Evolutionary conservation across 2,113 vertebrate genomes (phyloP), one percentile per base, ranked within the genome.

Genomic region (Oreotrochilus melanogaster): DNA sequence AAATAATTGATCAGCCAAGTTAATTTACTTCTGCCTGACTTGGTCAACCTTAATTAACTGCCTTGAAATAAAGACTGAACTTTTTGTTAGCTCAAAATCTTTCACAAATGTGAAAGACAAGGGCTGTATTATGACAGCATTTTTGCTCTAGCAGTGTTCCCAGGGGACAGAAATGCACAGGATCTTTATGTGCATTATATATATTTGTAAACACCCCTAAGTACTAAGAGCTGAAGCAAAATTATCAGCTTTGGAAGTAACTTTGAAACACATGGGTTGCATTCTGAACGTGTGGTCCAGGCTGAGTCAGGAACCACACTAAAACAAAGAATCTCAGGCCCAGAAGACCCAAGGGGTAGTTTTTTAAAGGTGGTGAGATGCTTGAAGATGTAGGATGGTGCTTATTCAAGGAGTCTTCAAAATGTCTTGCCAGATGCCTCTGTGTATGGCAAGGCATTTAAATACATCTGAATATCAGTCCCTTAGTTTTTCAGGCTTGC

Each of bases 1-100:
- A 99, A 99, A 99, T 99, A 99, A 99, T 99, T 99, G 99, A 99
- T 99, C 98, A 98, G 98, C 98, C 98, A 98, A 98, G 98, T 99
- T 99, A 99, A 99, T 99, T 99, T 97, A 98, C 99, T 99, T 99
- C 98, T 99, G 98, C 98, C 98, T 98, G 98, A 98, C 98, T 99
- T 98, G 98, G 98, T 99, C 99, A 98, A 97, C 98, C 97, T 98
- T 99, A 99, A 99, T 99, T 99, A 99, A 98, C 98, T 97, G 97
- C 97, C 98, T 97, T 96, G 95, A 96, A 98, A 98, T 98, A 97
- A 98, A 98, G 97, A 97, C 96, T 91, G 97, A 96, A 97, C 98
- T 98, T 98, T 97, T 95, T 98, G 97, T 95, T 97, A 98, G 97
- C 97, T 97, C 97, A 87, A 98, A 98, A 98, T 98, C 98, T 97